Evolutionary conservation across 92 coral and sea anemone species (phyloP).

Genomic region (Palythoa caribaeorum): DNA sequence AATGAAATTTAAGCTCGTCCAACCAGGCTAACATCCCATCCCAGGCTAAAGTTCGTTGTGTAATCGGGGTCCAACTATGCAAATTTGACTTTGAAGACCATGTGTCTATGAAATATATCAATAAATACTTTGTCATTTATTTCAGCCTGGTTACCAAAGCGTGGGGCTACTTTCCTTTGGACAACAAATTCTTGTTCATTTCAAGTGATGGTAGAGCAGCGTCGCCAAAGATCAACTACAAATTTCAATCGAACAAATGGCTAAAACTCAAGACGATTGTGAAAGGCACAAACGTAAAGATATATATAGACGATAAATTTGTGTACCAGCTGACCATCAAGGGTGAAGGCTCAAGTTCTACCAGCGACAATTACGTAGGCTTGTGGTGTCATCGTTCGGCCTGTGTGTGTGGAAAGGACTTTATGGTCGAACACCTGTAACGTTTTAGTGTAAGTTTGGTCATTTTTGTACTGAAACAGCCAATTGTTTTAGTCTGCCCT

Average conservation of each 20-base stretch:
- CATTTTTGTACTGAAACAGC: too few species aligned
- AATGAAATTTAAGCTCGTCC: too few species aligned
- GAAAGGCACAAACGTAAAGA: conserved; percentile 54
- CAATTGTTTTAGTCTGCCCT: too few species aligned
- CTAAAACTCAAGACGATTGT: conserved; percentile 57
- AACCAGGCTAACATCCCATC: too few species aligned
- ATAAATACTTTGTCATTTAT: too few species aligned
- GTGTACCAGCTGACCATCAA: conserved; percentile 56
- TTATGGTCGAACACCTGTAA: conserved; percentile 32
- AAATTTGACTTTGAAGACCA: too few species aligned
- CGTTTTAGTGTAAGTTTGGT: background rate
- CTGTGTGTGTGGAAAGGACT: conserved; percentile 39
- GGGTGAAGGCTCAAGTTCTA: conserved; percentile 63
- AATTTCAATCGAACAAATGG: conserved; percentile 42
- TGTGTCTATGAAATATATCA: too few species aligned
- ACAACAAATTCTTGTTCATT: conserved; percentile 9
- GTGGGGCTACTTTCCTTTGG: conserved; percentile 60
- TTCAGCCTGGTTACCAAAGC: conserved; percentile 65
- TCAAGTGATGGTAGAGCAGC: conserved; percentile 49
- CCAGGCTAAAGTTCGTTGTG: too few species aligned
- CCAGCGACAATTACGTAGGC: conserved; percentile 67
- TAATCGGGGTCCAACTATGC: too few species aligned
- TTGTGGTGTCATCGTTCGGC: conserved; percentile 62
- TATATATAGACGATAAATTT: conserved; percentile 55
- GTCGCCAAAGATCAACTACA: conserved; percentile 40